These are phyloP conservation scores for Nebria ingens DNA, from an alignment of 1,140 invertebrate species.

Conservation along the genomic window DNA sequence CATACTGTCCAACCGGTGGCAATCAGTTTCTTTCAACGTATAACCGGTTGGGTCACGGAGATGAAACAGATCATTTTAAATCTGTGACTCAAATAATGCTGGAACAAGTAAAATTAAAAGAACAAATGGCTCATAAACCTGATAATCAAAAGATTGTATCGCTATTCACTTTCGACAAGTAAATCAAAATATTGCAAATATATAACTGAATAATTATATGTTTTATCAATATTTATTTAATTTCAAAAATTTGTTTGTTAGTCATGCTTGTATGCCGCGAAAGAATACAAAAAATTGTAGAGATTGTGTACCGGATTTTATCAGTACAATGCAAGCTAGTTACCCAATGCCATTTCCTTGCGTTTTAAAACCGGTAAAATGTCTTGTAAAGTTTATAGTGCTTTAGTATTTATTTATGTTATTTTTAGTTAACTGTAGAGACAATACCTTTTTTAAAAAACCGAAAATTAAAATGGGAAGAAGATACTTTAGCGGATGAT, in stretches of 20 bases:
- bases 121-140: too few species aligned
- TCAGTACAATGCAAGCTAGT: slow-evolving; percentile 26
- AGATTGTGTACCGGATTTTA: slow-evolving; percentile 14
- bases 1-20: slow-evolving; percentile 35
- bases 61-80: slow-evolving; percentile 22
- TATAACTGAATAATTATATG: too few species aligned
- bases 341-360: slow-evolving; percentile 23
- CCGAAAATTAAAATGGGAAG: slow-evolving; percentile 15
- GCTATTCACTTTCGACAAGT: too few species aligned
- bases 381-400: slow-evolving; percentile 12
- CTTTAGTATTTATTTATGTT: background rate
- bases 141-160: too few species aligned
- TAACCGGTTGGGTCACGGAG: slow-evolving; percentile 31
- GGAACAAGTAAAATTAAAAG: slow-evolving; percentile 28
- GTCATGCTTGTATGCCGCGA: too few species aligned
- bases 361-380: slow-evolving; percentile 23
- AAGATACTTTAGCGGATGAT: slow-evolving; percentile 12
- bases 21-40: slow-evolving; percentile 37
- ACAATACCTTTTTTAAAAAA: slow-evolving; percentile 19
- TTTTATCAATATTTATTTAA: too few species aligned
- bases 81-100: slow-evolving; percentile 37
- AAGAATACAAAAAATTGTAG: too few species aligned
- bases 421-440: slow-evolving; percentile 21
- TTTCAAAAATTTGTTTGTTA: too few species aligned
- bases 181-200: too few species aligned